Conservation (phyloP, 2,113 vertebrate genomes). For the Spilogale gracilis region DNA sequence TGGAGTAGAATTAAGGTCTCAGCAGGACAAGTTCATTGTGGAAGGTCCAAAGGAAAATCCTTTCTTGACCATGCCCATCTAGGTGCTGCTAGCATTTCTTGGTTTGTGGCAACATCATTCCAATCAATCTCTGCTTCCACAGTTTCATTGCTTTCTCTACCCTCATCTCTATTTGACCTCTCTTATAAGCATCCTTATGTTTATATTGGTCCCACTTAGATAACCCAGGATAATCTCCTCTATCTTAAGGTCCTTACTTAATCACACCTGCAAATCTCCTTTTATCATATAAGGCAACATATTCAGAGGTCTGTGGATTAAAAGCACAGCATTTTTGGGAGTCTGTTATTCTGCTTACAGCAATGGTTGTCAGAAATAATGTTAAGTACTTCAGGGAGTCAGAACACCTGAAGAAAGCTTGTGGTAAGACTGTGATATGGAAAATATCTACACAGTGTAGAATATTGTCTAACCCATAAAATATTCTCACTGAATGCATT, state of each 20-base stretch:
- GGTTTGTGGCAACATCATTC: background rate
- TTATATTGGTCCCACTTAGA: background rate
- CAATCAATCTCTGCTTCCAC: background rate
- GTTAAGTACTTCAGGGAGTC: background rate
- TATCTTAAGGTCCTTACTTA: background rate
- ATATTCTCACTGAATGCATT: background rate
- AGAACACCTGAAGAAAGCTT: background rate
- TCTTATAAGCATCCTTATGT: background rate
- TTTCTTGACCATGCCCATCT: background rate
- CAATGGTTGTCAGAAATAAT: background rate
- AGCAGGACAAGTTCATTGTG: background rate
- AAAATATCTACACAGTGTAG: background rate
- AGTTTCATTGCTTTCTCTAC: background rate
- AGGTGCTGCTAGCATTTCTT: background rate
- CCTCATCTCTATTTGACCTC: background rate
- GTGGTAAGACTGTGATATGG: background rate
- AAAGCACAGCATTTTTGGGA: background rate
- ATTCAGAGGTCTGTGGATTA: background rate
- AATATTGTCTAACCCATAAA: background rate
- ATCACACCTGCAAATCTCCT: background rate
- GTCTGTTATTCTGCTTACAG: background rate
- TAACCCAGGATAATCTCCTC: background rate
- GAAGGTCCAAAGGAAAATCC: background rate
- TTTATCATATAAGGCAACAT: background rate
- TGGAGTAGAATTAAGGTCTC: background rate